Evolutionary conservation across 2,797 vertebrate species (phyloP).

Genomic region (Artibeus jamaicensis): DNA sequence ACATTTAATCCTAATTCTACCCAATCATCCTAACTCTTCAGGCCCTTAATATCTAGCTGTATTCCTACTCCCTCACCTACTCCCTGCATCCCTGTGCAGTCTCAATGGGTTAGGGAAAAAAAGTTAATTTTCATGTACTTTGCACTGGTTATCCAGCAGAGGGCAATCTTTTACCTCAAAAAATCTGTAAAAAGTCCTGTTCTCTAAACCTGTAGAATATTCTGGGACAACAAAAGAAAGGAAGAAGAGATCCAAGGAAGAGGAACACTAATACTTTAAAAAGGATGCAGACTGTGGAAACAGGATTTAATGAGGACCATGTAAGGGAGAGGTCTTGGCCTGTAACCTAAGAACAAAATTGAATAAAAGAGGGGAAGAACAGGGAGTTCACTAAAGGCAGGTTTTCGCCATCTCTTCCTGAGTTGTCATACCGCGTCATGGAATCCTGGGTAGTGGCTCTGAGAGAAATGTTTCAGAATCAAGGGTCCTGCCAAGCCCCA

Average conservation of each 20-base stretch:
- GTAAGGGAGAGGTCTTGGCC: not conserved
- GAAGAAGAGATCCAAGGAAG: not conserved
- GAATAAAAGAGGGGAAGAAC: not conserved
- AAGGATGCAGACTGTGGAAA: not conserved
- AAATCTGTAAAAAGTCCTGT: not conserved
- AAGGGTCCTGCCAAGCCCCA: not conserved
- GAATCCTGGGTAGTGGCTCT: not conserved
- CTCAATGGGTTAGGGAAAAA: not conserved
- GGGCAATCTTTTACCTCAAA: constrained; percentile 25
- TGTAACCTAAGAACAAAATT: not conserved
- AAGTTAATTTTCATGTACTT: constrained; percentile 13
- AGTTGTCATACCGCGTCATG: not conserved
- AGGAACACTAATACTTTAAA: not conserved
- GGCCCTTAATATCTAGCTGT: not conserved
- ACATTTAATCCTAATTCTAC: not conserved
- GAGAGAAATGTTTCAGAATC: not conserved
- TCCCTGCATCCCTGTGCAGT: not conserved
- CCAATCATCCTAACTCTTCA: not conserved
- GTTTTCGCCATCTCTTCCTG: constrained; percentile 26
- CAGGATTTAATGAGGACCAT: not conserved
- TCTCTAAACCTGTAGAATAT: not conserved
- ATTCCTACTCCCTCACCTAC: not conserved
- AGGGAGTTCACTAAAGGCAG: not conserved
- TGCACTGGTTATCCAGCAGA: constrained; percentile 2
- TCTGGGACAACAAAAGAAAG: constrained; percentile 6